phyloP scores from a whole-genome alignment of 2,797 vertebrate species.

The Sebastiscus albofasciatus region DNA sequence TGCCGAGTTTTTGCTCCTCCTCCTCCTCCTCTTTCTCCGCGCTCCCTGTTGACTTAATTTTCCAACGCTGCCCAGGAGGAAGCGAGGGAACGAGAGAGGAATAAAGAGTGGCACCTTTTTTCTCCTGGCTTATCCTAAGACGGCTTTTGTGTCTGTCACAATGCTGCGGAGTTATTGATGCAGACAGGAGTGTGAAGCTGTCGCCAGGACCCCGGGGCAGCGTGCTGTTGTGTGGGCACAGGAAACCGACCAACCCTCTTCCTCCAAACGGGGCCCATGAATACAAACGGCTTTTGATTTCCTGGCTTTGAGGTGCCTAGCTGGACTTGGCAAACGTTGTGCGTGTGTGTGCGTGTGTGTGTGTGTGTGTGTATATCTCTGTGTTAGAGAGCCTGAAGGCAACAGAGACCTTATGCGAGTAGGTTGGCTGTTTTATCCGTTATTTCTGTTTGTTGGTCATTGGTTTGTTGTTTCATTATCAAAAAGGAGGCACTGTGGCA shows the following conservation, averaged over 20 bases:
- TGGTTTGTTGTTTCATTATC: not conserved
- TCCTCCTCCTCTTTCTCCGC: slow-evolving; percentile 11
- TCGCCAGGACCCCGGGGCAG: slow-evolving; percentile 53
- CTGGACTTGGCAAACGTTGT: slow-evolving; percentile 28
- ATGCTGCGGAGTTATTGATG: slow-evolving; percentile 72
- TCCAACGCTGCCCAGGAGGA: slow-evolving; percentile 55
- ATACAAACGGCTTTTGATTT: slow-evolving; percentile 75
- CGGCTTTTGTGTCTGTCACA: slow-evolving; percentile 74
- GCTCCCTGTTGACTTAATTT: slow-evolving; percentile 51
- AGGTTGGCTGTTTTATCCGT: slow-evolving; percentile 23
- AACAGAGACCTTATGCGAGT: slow-evolving; percentile 34
- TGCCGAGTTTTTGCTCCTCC: slow-evolving; percentile 16
- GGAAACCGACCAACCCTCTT: slow-evolving; percentile 57
- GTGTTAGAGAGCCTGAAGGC: slow-evolving; percentile 40
- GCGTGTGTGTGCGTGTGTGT: not conserved
- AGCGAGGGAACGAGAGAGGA: slow-evolving; percentile 60
- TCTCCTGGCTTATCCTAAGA: slow-evolving; percentile 58
- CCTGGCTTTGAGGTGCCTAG: slow-evolving; percentile 54
- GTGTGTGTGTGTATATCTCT: not conserved
- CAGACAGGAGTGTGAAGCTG: slow-evolving; percentile 60
- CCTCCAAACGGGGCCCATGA: slow-evolving; percentile 46
- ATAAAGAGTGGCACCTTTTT: slow-evolving; percentile 74
- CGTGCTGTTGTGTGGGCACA: slow-evolving; percentile 47
- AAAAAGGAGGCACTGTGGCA: not conserved
- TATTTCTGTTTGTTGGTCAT: slow-evolving; percentile 23